Percentiles rank a stretch among this genome's conserved stretches.
phyloP scores from a whole-genome alignment of 2,888 invertebrate genomes.

The Acanthosoma haemorrhoidale region DNA sequence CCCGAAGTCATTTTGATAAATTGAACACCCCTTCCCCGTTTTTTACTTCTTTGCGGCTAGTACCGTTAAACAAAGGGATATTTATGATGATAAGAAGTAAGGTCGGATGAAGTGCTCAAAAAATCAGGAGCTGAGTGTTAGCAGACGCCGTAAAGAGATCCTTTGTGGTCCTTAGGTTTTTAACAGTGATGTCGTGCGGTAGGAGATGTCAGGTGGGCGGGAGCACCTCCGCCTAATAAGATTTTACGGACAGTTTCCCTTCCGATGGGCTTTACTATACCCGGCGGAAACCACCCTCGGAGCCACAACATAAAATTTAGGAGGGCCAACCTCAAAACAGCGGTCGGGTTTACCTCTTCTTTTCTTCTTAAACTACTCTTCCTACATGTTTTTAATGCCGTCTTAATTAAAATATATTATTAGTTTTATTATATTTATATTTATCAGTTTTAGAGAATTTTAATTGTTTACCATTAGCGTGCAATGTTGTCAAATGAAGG shows the following conservation, averaged over 20 bases:
- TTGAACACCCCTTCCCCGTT: not conserved
- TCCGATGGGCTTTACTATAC: not conserved
- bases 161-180: constrained; percentile 5
- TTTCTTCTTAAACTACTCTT: too few relatives aligned
- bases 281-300: not conserved
- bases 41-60: not conserved
- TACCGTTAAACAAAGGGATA: not conserved
- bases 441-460: too few relatives aligned
- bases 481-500: too few relatives aligned
- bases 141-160: not conserved
- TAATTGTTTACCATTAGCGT: too few relatives aligned
- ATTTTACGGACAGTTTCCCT: constrained; percentile 12
- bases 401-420: not conserved
- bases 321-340: not conserved
- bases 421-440: too few relatives aligned
- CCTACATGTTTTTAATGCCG: not conserved
- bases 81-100: not conserved
- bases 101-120: not conserved
- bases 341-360: not conserved
- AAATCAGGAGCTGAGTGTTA: constrained; percentile 10
- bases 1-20: not conserved
- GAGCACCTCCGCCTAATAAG: constrained; percentile 12
- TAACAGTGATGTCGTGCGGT: constrained; percentile 7
- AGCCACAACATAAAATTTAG: not conserved
- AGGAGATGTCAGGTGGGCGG: constrained; percentile 5